A percentile compares a stretch with the other conserved stretches of the same genome.
Conservation (phyloP, 2,797 vertebrate species). For the Callimico goeldii region DNA sequence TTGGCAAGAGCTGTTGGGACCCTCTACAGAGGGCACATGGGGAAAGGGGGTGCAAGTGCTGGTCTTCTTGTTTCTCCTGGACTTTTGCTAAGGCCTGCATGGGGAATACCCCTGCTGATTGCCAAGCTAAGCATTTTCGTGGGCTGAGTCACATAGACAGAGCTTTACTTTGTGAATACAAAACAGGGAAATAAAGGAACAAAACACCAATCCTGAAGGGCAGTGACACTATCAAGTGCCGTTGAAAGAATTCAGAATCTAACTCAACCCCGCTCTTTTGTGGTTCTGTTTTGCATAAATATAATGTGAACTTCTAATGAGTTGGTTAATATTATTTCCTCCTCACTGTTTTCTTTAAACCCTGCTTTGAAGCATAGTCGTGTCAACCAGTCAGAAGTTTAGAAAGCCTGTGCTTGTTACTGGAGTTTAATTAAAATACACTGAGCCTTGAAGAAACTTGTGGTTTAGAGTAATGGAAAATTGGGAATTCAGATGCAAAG, state of each 20-base stretch:
- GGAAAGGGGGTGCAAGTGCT: background rate
- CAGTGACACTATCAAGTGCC: background rate
- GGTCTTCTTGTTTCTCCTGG: background rate
- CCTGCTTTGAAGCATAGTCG: constrained; percentile 25
- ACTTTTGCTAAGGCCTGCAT: background rate
- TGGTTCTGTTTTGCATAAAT: background rate
- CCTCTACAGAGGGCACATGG: background rate
- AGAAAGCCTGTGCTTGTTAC: constrained; percentile 62
- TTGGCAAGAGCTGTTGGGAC: background rate
- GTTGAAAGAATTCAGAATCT: accelerated
- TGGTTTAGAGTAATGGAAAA: constrained; percentile 53
- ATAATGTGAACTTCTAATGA: background rate
- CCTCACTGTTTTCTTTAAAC: background rate
- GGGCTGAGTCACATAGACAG: constrained; percentile 39
- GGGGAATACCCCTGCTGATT: background rate
- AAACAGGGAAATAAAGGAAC: background rate
- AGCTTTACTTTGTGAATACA: background rate
- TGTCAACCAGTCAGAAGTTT: background rate
- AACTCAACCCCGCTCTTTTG: accelerated
- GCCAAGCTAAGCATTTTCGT: constrained; percentile 52
- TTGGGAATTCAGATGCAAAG: constrained; percentile 26
- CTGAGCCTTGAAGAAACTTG: constrained; percentile 57
- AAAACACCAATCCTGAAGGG: background rate
- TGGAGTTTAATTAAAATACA: constrained; percentile 71
- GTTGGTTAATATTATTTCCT: background rate